Percentiles rank a stretch among this genome's conserved stretches.
These are phyloP conservation scores for Nesidiocoris tenuis DNA, from an alignment of 2,888 invertebrate species.

Conservation along the genomic window DNA sequence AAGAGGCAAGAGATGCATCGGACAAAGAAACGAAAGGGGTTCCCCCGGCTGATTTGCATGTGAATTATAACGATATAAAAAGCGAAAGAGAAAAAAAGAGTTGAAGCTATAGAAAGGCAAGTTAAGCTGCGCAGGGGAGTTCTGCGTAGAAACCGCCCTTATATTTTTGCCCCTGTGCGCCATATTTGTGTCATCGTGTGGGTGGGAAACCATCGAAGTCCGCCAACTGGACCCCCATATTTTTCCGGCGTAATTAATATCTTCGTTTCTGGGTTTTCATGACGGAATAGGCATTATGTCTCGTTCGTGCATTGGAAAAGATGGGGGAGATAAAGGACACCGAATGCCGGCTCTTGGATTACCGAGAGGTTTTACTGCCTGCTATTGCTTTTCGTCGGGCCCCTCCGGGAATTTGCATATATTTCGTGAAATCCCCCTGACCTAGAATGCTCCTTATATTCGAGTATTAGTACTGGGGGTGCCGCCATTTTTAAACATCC, in stretches of 20 bases:
- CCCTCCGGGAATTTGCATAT: background rate
- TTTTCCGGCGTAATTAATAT: background rate
- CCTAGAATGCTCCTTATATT: too few relatives aligned
- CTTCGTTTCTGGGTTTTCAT: background rate
- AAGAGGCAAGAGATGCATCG: slow-evolving; percentile 30
- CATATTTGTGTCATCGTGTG: background rate
- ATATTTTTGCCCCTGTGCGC: background rate
- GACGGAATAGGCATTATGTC: too few relatives aligned
- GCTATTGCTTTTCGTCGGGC: background rate
- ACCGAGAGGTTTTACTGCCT: background rate
- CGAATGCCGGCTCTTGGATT: background rate
- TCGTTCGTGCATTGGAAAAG: background rate
- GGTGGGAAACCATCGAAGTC: background rate
- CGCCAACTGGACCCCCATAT: background rate
- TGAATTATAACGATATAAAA: slow-evolving; percentile 16
- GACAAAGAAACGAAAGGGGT: slow-evolving; percentile 33
- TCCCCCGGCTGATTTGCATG: slow-evolving; percentile 32
- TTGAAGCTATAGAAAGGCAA: background rate
- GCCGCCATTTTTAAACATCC: too few relatives aligned
- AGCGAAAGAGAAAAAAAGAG: background rate
- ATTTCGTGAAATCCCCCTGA: background rate
- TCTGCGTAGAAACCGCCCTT: background rate
- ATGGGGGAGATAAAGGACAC: background rate
- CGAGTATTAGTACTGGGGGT: too few relatives aligned
- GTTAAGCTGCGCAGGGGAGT: slow-evolving; percentile 1